phyloP scores from a whole-genome alignment of 1,140 invertebrate species.

The Chelonus insularis region DNA sequence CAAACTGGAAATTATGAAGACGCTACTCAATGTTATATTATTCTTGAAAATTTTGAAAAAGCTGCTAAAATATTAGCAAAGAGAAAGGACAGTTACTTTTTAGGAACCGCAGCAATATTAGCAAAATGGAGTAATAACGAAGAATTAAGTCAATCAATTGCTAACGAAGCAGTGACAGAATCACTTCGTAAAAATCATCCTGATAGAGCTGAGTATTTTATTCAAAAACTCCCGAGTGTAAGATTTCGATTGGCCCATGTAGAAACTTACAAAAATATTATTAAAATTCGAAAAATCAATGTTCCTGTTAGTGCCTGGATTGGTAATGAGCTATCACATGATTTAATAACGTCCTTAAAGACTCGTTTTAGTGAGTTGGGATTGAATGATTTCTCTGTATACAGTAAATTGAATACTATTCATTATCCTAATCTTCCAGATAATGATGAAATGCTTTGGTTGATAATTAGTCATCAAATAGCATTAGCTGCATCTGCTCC shows the following conservation, averaged over 20 bases:
- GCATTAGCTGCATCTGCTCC: constrained; percentile 39
- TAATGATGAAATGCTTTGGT: constrained; percentile 31
- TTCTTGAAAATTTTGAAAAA: constrained; percentile 41
- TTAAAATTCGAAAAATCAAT: too few species aligned
- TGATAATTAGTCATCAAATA: constrained; percentile 43
- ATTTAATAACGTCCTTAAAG: constrained; percentile 37
- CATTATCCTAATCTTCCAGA: neutral
- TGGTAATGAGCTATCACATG: too few species aligned
- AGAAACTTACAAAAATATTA: too few species aligned
- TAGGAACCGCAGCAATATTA: constrained; percentile 45
- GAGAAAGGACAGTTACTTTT: constrained; percentile 37
- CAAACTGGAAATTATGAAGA: constrained; percentile 61
- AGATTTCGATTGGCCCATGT: constrained; percentile 37
- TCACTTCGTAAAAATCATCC: constrained; percentile 36
- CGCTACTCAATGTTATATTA: constrained; percentile 62
- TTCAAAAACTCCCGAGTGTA: constrained; percentile 38
- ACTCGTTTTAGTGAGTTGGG: constrained; percentile 26
- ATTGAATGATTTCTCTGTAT: neutral
- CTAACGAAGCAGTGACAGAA: constrained; percentile 43
- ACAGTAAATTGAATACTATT: constrained; percentile 11
- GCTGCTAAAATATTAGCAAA: constrained; percentile 45
- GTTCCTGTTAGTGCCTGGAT: too few species aligned
- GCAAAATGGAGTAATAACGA: constrained; percentile 40
- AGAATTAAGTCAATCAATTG: constrained; percentile 36
- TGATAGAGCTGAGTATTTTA: constrained; percentile 33